Evolutionary conservation across 1,140 invertebrate species (phyloP).

Genomic region (Saccostrea cuccullata): DNA sequence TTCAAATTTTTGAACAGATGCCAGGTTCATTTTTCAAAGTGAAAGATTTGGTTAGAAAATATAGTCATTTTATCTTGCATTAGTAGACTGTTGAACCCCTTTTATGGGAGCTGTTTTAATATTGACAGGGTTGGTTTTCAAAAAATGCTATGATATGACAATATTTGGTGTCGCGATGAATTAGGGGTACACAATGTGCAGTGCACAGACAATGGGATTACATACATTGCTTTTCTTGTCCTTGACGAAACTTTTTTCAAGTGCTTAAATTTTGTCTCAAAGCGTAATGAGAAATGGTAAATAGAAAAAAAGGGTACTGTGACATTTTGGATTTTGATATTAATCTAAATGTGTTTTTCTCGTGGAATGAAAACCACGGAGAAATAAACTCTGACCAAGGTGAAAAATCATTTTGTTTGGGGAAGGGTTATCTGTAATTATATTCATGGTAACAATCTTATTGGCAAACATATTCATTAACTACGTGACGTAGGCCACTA

Average conservation of each 20-base stretch:
- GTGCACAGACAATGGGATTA: neutral
- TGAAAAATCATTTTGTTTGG: neutral
- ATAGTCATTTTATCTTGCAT: constrained; percentile 23
- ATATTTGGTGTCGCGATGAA: neutral
- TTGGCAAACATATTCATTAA: neutral
- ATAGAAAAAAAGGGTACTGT: neutral
- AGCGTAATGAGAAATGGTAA: neutral
- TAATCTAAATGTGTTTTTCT: neutral
- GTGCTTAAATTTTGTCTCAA: neutral
- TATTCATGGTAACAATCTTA: constrained; percentile 3
- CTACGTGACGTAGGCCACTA: neutral
- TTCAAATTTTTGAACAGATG: constrained; percentile 34
- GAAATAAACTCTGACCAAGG: constrained; percentile 2
- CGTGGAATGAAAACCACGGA: neutral
- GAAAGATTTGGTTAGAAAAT: constrained; percentile 20
- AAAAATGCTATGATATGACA: neutral
- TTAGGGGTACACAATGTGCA: neutral
- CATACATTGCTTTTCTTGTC: neutral
- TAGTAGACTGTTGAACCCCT: neutral
- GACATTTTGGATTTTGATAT: neutral
- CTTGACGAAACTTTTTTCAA: constrained; percentile 4
- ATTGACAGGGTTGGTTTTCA: neutral
- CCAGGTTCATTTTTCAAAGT: constrained; percentile 30
- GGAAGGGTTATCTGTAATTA: constrained; percentile 9
- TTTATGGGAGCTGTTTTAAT: constrained; percentile 14